These are phyloP conservation scores for Lepidocolaptes lacrymiger DNA, from an alignment of 2,797 vertebrate genomes.

Conservation along the genomic window DNA sequence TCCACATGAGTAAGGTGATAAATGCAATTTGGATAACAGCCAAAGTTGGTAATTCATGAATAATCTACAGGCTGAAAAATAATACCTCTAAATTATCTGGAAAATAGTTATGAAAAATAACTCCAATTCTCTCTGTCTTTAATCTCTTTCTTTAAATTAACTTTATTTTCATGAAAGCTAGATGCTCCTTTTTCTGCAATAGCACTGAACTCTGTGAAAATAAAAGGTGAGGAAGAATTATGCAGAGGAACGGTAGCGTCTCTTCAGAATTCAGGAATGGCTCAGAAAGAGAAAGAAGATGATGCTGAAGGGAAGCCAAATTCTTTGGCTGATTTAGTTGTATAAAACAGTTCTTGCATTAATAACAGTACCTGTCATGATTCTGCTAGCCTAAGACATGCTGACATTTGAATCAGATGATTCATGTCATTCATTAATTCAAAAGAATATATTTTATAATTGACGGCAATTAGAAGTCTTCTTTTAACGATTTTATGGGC, in stretches of 20 bases:
- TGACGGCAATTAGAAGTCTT: not conserved
- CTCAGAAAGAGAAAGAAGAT: not conserved
- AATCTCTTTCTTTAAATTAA: not conserved
- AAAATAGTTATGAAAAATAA: not conserved
- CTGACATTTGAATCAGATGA: not conserved
- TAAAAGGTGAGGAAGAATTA: not conserved
- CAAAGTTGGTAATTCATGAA: not conserved
- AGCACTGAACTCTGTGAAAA: not conserved
- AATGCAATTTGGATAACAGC: not conserved
- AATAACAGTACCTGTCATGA: not conserved
- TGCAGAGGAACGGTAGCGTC: not conserved
- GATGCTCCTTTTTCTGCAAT: not conserved
- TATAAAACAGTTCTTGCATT: not conserved
- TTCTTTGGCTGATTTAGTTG: not conserved
- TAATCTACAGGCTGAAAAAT: not conserved
- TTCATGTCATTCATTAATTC: not conserved
- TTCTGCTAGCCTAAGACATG: not conserved
- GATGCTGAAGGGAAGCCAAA: not conserved
- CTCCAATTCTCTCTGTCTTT: not conserved
- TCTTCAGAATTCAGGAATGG: not conserved
- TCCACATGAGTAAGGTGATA: not conserved
- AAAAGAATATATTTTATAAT: not conserved
- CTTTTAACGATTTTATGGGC: not conserved
- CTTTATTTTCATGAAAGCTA: not conserved
- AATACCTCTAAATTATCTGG: not conserved